Conservation (phyloP, 2,113 vertebrate genomes). For the Rhagologus leucostigma region DNA sequence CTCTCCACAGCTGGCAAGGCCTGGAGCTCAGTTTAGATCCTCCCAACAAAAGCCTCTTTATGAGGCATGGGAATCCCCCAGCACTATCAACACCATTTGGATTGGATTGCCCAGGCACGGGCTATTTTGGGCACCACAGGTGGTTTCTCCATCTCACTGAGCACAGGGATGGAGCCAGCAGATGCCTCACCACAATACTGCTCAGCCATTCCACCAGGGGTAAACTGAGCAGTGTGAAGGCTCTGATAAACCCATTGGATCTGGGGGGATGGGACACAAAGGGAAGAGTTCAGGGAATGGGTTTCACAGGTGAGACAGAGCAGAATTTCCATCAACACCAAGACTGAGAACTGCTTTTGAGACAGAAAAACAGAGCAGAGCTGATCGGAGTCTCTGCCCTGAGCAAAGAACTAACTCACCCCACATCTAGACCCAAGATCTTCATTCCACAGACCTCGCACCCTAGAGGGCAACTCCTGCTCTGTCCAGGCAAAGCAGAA, state of each 20-base stretch:
- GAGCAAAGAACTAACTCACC: neutral
- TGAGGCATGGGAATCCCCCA: conserved; percentile 30
- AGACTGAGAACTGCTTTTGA: neutral
- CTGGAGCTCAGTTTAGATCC: conserved; percentile 27
- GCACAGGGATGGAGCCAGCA: neutral
- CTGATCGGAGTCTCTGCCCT: neutral
- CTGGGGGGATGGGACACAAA: neutral
- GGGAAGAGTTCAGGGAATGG: neutral
- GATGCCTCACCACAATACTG: neutral
- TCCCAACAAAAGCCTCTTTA: conserved; percentile 58
- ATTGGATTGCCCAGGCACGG: neutral
- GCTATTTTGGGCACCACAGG: conserved; percentile 57
- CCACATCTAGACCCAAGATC: neutral
- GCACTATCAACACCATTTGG: neutral
- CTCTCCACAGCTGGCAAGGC: conserved; percentile 51
- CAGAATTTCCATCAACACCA: neutral
- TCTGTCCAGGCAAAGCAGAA: neutral
- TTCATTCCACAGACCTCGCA: neutral
- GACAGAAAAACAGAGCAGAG: neutral
- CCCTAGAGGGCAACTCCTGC: neutral
- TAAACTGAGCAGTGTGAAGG: neutral
- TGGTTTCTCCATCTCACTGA: conserved; percentile 17
- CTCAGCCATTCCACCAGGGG: neutral
- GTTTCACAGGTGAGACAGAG: neutral
- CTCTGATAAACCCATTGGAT: neutral